Conservation (phyloP, 2,113 vertebrate genomes). For the Bufo gargarizans region DNA sequence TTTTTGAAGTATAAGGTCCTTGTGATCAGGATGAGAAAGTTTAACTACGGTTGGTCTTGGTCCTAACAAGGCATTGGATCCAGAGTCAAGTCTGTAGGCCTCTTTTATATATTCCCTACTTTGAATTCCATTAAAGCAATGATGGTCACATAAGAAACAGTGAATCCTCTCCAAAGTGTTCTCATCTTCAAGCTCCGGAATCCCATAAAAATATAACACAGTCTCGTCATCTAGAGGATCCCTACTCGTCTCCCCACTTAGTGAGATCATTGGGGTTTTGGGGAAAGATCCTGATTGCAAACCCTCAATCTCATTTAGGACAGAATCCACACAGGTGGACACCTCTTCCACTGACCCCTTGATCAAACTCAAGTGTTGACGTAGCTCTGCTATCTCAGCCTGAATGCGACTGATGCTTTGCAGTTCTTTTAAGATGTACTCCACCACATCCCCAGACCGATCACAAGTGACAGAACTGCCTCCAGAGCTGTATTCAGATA, state of each 20-base stretch:
- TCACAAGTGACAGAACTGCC: conserved; percentile 63
- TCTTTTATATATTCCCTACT: conserved; percentile 76
- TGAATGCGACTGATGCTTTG: conserved; percentile 95
- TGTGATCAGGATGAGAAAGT: conserved; percentile 72
- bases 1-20: conserved; percentile 78
- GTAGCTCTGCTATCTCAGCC: conserved; percentile 92
- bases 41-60: conserved; percentile 78
- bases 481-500: conserved; percentile 19
- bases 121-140: conserved; percentile 76
- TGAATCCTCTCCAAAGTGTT: conserved; percentile 75
- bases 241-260: conserved; percentile 59
- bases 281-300: conserved; percentile 74
- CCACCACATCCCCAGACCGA: conserved; percentile 78
- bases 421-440: conserved; percentile 93
- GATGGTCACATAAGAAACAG: conserved; percentile 73
- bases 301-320: conserved; percentile 90
- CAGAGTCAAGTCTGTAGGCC: conserved; percentile 69
- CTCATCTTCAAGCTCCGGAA: conserved; percentile 76
- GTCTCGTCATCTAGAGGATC: conserved; percentile 67
- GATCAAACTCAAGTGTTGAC: conserved; percentile 88
- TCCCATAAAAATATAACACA: conserved; percentile 75
- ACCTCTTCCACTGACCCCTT: conserved; percentile 95
- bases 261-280: conserved; percentile 56
- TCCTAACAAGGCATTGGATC: conserved; percentile 52
- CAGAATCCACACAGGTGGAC: conserved; percentile 90